Conservation (phyloP, 1,140 invertebrate genomes). For the Drosophila tristis region DNA sequence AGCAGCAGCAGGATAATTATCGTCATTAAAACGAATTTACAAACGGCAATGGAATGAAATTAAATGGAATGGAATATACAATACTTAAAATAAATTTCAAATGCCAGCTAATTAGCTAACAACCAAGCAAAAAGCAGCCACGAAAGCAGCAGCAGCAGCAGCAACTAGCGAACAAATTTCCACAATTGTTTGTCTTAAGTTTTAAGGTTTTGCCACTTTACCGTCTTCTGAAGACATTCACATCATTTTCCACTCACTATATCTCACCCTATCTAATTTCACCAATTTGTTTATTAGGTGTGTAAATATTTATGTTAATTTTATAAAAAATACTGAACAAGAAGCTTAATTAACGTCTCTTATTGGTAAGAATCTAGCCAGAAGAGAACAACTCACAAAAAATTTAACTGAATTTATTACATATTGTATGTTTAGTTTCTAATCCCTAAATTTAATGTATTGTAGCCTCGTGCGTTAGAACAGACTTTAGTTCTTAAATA, state of each 20-base stretch:
- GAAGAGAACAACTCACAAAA: constrained; percentile 40
- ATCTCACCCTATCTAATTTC: not conserved
- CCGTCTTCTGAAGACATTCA: constrained; percentile 76
- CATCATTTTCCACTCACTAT: constrained; percentile 30
- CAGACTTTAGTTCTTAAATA: constrained; percentile 57
- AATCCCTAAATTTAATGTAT: constrained; percentile 57
- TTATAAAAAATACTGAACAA: constrained; percentile 32
- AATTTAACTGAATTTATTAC: constrained; percentile 76
- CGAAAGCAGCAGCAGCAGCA: constrained; percentile 9
- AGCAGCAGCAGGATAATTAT: constrained; percentile 75
- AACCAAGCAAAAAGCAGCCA: constrained; percentile 15
- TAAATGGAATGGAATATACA: constrained; percentile 27
- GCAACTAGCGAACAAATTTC: constrained; percentile 29
- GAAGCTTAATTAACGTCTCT: constrained; percentile 36
- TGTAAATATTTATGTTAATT: constrained; percentile 80
- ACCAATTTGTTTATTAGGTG: constrained; percentile 46
- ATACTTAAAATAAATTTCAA: constrained; percentile 50
- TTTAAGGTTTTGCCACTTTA: constrained; percentile 79
- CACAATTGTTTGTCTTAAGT: constrained; percentile 38
- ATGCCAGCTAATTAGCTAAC: constrained; percentile 52
- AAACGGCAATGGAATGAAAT: constrained; percentile 42
- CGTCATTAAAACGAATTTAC: constrained; percentile 82
- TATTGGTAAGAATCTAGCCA: constrained; percentile 17
- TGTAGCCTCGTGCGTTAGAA: constrained; percentile 72
- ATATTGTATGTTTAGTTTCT: constrained; percentile 76